Evolutionary conservation across 2,113 vertebrate species (phyloP), one percentile per base, ranked within the genome.

Genomic region (Oryzias melastigma): DNA sequence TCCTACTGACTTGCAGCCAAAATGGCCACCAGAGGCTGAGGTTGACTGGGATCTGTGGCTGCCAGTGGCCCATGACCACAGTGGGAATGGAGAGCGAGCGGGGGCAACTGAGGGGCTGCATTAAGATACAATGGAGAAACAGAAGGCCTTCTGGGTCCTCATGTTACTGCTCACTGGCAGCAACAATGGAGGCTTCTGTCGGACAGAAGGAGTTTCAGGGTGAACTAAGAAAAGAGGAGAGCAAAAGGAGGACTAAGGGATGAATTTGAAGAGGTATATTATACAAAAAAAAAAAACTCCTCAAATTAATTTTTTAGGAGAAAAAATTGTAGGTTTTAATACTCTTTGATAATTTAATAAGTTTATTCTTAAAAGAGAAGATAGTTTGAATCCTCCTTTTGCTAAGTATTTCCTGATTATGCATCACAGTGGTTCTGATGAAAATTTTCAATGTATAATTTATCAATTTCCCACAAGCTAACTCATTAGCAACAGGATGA

Each of bases 111-210:
- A 71, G 60, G 75, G 29, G 41, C 79, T 82, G 78, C 75, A 59
- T 82, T 75, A 72, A 67, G 75, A 78, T 20, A 77, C 73, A 68
- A 80, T 20, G 68, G 82, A 89, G 83, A 82, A 71, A 77, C 74
- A 75, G 66, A 71, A 71, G 79, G 54, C 55, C 45, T 73, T 73
- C 68, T 53, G 71, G 73, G 77, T 83, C 80, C 78, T 89, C 75
- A 69, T 78, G 76, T 90, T 89, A 87, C 89, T 71, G 0, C 65
- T 77, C 58, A 61, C 56, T 24, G 51, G 70, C 41, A 20, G 70
- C 63, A 77, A 90, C 90, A 91, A 89, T 59, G 80, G 67, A 75
- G 65, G 69, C 84, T 77, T 87, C 88, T 90, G 85, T 90, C 80
- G 57, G 73, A 54, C 50, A 45, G 52, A 45, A 52, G 54, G 59